Base-by-base conservation (phyloP, 2,113 vertebrate genomes). In the Dipodomys spectabilis region DNA sequence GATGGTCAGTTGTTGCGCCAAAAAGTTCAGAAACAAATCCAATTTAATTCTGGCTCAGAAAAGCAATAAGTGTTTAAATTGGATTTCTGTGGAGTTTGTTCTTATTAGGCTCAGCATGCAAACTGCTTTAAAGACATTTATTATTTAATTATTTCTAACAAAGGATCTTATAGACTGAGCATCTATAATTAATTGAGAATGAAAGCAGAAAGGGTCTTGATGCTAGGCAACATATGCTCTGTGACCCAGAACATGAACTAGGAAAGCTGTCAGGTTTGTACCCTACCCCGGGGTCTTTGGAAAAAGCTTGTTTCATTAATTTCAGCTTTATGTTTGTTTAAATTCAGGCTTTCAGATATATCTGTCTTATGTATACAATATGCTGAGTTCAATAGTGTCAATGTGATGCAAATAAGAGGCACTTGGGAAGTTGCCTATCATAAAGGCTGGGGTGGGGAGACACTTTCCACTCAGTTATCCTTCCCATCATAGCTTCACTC, bases 81-180 rank as follows among this genome's bases (percentile, higher is more conserved):
- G 92, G 95, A 96, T 97, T 97, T 97, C 83, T 92, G 78, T 87
- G 89, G 89, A 94, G 92, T 96, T 96, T 68, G 20, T 94, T 97
- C 95, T 95, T 96, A 97, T 96, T 96, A 94, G 73, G 62, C 95
- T 93, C 95, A 95, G 95, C 95, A 94, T 95, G 95, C 86, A 96
- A 95, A 97, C 94, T 57, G 39, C 92, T 96, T 97, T 92, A 91
- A 86, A 88, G 95, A 93, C 89, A 94, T 96, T 92, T 96, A 97
- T 96, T 97, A 96, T 97, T 97, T 97, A 97, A 97, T 97, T 97
- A 97, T 96, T 96, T 97, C 92, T 89, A 95, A 96, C 95, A 97
- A 94, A 96, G 69, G 91, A 69, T 96, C 86, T 92, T 96, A 95
- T 84, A 95, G 89, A 94, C 77, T 91, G 68, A 94, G 89, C 94